phyloP scores from a whole-genome alignment of 2,888 invertebrate genomes.

The Homarus gammarus region DNA sequence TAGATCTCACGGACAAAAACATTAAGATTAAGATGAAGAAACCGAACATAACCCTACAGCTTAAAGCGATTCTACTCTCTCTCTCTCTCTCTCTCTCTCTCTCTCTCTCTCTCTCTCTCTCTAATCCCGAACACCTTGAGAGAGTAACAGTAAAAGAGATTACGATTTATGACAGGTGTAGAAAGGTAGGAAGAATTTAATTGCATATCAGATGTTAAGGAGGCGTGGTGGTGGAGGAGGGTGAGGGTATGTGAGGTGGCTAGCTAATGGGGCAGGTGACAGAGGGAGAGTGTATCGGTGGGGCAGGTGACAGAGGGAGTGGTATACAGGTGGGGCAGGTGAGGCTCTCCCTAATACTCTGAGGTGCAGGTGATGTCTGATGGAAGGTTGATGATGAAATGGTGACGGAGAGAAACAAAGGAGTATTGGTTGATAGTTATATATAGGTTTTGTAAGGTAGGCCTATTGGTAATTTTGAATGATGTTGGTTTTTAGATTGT shows the following conservation, averaged over 20 bases:
- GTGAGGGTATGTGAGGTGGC: background rate
- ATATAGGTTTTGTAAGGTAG: no score
- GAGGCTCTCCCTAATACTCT: no score
- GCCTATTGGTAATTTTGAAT: no score
- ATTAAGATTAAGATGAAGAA: no score
- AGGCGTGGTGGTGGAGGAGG: background rate
- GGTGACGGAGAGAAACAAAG: background rate
- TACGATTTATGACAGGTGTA: conserved; percentile 27
- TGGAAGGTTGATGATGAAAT: background rate
- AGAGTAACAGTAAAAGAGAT: conserved; percentile 30
- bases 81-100: conserved; percentile 33
- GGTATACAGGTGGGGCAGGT: no score
- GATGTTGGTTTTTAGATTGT: no score
- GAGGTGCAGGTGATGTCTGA: no score
- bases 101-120: conserved; percentile 26
- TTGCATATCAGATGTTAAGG: conserved; percentile 36
- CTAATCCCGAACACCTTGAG: background rate
- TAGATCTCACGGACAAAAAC: no score
- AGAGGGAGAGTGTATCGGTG: background rate
- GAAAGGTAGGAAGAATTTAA: conserved; percentile 36
- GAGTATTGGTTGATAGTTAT: no score
- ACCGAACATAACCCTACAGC: no score
- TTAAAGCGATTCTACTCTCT: no score
- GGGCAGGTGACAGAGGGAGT: no score
- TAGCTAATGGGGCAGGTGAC: background rate